Base-by-base conservation (phyloP, 2,113 vertebrate genomes). In the Macroglossus sobrinus region DNA sequence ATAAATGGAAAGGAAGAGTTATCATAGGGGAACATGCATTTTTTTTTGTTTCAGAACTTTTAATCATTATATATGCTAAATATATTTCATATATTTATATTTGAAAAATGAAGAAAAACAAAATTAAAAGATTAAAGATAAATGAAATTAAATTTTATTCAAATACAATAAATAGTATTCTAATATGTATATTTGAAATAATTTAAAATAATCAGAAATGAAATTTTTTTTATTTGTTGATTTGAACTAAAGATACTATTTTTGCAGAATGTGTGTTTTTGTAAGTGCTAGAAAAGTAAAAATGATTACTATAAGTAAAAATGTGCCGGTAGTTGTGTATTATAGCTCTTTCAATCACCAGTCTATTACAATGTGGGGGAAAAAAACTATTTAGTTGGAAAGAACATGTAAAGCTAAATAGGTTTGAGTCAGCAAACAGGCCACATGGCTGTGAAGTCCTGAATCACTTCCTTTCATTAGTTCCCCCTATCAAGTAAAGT, bases 391-490 rank as follows among this genome's bases (percentile, higher is more conserved):
- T 88, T 68, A 30, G 26, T 53, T 61, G 16, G 75, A 75, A 66
- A 79, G n/a, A 93, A 71, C 45, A 72, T 80, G n/a, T 53, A 80
- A 80, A 94, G n/a, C 76, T 92, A 91, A 90, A 81, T 55, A 53
- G 26, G 59, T 80, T 86, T 96, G 90, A 97, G 86, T 97, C 96
- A 97, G 93, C 94, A 95, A 95, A 90, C 10, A 84, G 50, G 28
- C 16, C 15, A 66, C 61, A 59, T 72, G 81, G 69, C 7, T 92
- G 40, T 57, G 21, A 87, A 93, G 33, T 47, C 84, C 79, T 75
- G 89, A 95, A 89, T 96, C 63, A 92, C 76, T 95, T 94, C 74
- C 66, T 96, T 88, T 90, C 85, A 96, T 97, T 97, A 94, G 57
- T 82, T 97, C 26, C 22, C 53, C 8, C 68, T 82, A 95, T 93